Evolutionary conservation across 64 coral and sea anemone genomes (phyloP).

Genomic region (Exaiptasia diaphana): DNA sequence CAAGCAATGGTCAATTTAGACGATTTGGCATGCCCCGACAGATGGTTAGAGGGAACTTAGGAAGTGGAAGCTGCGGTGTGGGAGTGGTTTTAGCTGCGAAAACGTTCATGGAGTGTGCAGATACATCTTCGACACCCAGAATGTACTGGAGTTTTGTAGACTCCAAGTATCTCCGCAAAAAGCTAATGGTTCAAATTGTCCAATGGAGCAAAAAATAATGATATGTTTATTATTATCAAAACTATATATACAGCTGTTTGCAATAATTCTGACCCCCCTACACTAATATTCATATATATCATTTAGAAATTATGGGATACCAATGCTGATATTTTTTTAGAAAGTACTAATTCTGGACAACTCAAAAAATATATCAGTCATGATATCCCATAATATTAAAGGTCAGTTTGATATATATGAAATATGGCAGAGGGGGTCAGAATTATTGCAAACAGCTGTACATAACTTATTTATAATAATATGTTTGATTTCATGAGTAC

Average conservation of each 20-base stretch:
- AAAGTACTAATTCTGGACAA: too few species aligned
- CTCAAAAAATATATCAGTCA: too few species aligned
- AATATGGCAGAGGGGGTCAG: too few species aligned
- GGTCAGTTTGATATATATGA: too few species aligned
- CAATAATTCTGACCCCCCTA: neutral
- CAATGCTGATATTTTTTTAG: too few species aligned
- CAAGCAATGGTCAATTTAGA: neutral
- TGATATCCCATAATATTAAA: too few species aligned
- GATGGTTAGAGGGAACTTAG: neutral
- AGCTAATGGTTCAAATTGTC: conserved; percentile 9
- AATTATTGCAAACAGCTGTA: too few species aligned
- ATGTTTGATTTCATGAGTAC: too few species aligned
- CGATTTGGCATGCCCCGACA: conserved; percentile 42
- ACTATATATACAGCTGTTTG: neutral
- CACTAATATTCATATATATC: too few species aligned
- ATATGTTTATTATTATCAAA: neutral
- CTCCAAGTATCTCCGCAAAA: neutral
- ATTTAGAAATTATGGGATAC: too few species aligned
- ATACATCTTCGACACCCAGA: neutral
- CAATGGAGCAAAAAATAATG: neutral
- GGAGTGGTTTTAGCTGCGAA: conserved; percentile 8
- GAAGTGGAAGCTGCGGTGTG: conserved; percentile 40
- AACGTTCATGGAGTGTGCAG: neutral
- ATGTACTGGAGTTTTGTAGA: conserved; percentile 5
- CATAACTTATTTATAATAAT: too few species aligned